phyloP scores from a whole-genome alignment of 1,140 invertebrate species.

The Bombyx mandarina region DNA sequence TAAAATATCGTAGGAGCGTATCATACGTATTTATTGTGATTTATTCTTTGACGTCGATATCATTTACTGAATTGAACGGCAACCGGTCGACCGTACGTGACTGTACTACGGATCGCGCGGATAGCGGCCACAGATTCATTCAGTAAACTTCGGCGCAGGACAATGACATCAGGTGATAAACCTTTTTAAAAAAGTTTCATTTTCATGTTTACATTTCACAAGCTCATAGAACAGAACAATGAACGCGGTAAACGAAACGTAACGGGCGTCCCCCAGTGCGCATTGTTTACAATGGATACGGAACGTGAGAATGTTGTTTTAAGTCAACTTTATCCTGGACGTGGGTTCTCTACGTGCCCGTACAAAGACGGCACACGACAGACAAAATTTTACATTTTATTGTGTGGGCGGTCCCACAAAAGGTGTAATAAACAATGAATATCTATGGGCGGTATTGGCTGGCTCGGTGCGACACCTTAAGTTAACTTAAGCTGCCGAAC shows the following conservation, averaged over 20 bases:
- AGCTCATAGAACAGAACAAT: slow-evolving; percentile 56
- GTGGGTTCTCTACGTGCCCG: slow-evolving; percentile 47
- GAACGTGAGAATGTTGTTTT: slow-evolving; percentile 63
- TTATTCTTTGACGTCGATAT: slow-evolving; percentile 23
- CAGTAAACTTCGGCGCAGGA: slow-evolving; percentile 34
- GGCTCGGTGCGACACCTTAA: not conserved
- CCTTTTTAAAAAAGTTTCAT: slow-evolving; percentile 33
- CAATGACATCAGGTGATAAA: slow-evolving; percentile 21
- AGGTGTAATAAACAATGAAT: slow-evolving; percentile 56
- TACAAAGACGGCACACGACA: slow-evolving; percentile 48
- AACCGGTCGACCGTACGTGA: slow-evolving; percentile 39
- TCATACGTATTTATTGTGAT: too few species aligned
- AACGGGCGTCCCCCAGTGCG: slow-evolving; percentile 49
- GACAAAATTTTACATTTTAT: slow-evolving; percentile 34
- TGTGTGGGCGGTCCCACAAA: slow-evolving; percentile 46
- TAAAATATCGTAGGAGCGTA: too few species aligned
- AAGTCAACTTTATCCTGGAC: slow-evolving; percentile 47
- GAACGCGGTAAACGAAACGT: slow-evolving; percentile 52
- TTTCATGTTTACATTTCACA: slow-evolving; percentile 58
- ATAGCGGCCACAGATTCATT: slow-evolving; percentile 15
- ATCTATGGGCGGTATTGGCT: slow-evolving; percentile 22
- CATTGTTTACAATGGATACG: slow-evolving; percentile 56
- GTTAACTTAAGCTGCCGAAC: slow-evolving; percentile 45
- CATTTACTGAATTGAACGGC: slow-evolving; percentile 31
- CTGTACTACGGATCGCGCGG: slow-evolving; percentile 21